Evolutionary conservation across 2,888 invertebrate species (phyloP), one percentile per base, ranked within the genome.

Genomic region (Spisula subtruncata): DNA sequence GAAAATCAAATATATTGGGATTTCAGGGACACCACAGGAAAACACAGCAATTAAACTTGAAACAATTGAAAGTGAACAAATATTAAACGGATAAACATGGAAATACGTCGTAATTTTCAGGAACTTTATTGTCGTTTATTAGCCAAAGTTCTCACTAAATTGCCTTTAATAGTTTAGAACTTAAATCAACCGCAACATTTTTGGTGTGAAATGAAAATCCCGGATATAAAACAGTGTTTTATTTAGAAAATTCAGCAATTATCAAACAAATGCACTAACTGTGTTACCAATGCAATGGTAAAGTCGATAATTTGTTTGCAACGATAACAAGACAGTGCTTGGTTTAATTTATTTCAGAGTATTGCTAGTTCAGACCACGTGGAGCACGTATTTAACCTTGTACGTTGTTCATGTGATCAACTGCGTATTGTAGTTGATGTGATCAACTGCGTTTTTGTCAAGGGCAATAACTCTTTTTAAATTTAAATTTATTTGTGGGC

Each of bases 81-180:
- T 35, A 46, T 79, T 75, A 79, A 85, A 79, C 85, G n/a, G 79
- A 85, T 79, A 51, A 54, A 79, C 79, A 85, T 79, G 75, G 79
- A 85, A 79, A 85, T 75, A 6, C 75, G 16, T 75, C 32, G 75
- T 75, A 18, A 75, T 32, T 75, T 18, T 35, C 1, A 5, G 35
- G 75, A 29, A 32, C 18, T 32, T 75, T 75, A 75, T 32, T 75
- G 75, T 18, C 75, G 16, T 16, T 75, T 14, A 75, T 75, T 75
- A 35, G 75, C 16, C 32, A 75, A 14, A 25, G 75, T 32, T 75
- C 35, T 75, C 75, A 0, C 32, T 32, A 75, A 75, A 75, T 32
- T 75, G 35, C 18, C 75, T 32, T 75, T 35, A 75, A 75, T 35
- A 25, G 35, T 14, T 75, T 18, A 75, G 75, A 10, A 35, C 75